Base-by-base conservation (phyloP, 2,888 invertebrate species). In the Lasioglossum pauxillum region DNA sequence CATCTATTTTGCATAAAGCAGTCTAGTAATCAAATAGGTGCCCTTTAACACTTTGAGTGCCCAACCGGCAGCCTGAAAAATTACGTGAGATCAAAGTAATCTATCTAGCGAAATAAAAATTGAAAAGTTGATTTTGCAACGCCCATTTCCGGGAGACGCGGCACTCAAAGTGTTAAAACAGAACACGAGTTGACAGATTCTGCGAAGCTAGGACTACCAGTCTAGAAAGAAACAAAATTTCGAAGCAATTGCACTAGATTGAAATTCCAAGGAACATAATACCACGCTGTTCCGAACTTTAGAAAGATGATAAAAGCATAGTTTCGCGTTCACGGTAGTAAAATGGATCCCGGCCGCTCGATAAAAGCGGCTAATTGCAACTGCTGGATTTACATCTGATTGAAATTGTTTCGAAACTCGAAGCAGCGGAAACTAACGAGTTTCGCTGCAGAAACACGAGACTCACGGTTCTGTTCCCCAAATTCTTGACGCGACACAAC, bases 401-500 rank as follows among this genome's bases (percentile, higher is more conserved):
- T 31, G 31, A 64, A 64, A 64, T 64, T 31, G 16, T n/a, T 16
- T 64, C 31, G 27, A 53, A 53, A 53, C 53, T 53, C 53, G 3
- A 3, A 23, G 16, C 31, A 31, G 7, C 14, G 23, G 0, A 10
- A 69, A 69, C 14, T 16, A 16, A 31, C 5, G 2, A 7, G 19
- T 75, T 38, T 60, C 31, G 8, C 19, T 14, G n/a, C 19, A 19
- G 35, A n/a, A 49, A 38, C 23, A 23, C 64, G 80, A 83, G 74
- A 96, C 97, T 97, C 95, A 98, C 98, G 94, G 98, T 98, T 95
- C 98, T 96, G 94, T 98, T 98, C 78, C 98, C 98, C 93, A 98
- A 97, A 95, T 98, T 97, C 94, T 98, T 98, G 75, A 98, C 98
- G 64, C 98, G 96, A 95, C 98, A 98, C 92, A 97, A 96, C 89